These are phyloP conservation scores for Drosophila nigricruria DNA, from an alignment of 2,888 invertebrate genomes.

Conservation along the genomic window DNA sequence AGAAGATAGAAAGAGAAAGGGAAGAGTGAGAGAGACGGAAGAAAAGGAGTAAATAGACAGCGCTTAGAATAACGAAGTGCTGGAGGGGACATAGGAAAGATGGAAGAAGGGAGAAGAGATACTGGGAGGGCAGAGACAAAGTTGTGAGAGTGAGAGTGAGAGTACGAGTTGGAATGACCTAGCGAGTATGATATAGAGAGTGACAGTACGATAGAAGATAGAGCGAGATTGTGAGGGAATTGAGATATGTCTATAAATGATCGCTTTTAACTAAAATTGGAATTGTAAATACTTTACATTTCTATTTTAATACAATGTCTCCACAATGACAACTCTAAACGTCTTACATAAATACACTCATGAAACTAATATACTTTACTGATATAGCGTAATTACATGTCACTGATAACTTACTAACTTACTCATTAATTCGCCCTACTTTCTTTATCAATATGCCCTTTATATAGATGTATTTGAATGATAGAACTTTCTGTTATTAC, in stretches of 20 bases:
- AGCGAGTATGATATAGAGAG: not conserved
- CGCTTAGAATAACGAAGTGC: no score
- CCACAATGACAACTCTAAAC: not conserved
- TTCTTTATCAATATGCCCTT: not conserved
- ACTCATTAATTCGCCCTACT: not conserved
- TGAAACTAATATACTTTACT: not conserved
- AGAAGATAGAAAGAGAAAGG: not conserved
- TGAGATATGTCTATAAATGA: not conserved
- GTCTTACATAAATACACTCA: not conserved
- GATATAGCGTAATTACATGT: not conserved
- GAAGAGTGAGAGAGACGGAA: not conserved
- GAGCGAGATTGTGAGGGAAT: no score
- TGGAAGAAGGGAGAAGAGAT: no score
- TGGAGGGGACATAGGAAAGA: no score
- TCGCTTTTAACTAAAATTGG: not conserved
- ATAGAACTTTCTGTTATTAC: not conserved
- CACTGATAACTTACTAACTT: not conserved
- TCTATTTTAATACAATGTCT: not conserved
- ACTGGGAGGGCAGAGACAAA: no score
- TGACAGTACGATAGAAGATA: no score
- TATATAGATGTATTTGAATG: not conserved
- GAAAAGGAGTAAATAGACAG: no score
- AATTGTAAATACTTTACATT: not conserved
- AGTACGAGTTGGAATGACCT: no score
- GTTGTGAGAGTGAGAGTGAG: not conserved